Evolutionary conservation across 1,140 invertebrate species (phyloP).

Genomic region (Physella acuta): DNA sequence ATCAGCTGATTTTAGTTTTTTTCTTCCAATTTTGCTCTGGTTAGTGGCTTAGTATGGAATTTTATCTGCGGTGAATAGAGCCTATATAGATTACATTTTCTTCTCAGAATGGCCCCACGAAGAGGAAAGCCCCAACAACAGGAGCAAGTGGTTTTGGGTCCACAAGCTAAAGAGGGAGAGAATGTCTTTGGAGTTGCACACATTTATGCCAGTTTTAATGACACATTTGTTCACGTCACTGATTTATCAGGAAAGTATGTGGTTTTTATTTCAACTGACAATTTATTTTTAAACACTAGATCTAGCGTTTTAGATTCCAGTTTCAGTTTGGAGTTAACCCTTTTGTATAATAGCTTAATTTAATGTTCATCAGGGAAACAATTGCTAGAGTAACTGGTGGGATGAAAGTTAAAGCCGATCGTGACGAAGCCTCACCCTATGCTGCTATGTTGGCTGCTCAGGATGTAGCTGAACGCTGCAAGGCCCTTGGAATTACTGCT

Average conservation of each 20-base stretch:
- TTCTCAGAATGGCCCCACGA: constrained; percentile 83
- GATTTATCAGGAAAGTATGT: constrained; percentile 90
- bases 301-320: no score
- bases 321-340: no score
- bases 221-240: constrained; percentile 99
- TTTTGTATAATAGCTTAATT: no score
- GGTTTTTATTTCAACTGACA: no score
- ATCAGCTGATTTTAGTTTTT: no score
- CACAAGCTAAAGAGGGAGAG: constrained; percentile 95
- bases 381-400: constrained; percentile 98
- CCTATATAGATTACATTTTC: no score
- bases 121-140: constrained; percentile 96
- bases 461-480: constrained; percentile 99
- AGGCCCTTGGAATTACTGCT: constrained; percentile 92
- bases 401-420: constrained; percentile 99
- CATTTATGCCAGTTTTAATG: constrained; percentile 99
- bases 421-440: constrained; percentile 99
- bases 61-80: no score
- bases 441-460: constrained; percentile 99
- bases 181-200: constrained; percentile 98
- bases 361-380: constrained; percentile 79
- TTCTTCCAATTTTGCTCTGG: no score
- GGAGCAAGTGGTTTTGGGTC: constrained; percentile 92
- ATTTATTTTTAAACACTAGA: no score
- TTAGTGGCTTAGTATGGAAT: no score